phyloP scores from a whole-genome alignment of 2,888 invertebrate genomes.

The Neoaliturus tenellus region DNA sequence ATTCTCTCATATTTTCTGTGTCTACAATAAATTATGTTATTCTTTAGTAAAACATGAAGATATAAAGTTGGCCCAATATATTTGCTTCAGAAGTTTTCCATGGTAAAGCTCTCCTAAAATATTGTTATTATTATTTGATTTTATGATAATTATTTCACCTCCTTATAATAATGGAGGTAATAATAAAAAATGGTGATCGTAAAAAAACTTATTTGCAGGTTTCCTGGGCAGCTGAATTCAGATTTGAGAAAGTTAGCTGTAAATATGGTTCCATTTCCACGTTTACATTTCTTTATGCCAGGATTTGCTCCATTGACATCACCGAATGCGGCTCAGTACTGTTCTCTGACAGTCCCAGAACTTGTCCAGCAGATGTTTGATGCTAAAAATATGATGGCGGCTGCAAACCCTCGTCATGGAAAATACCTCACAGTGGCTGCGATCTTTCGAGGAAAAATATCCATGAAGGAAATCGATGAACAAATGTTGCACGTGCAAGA shows the following conservation, averaged over 20 bases:
- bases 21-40: not conserved
- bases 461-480: constrained; percentile 73
- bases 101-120: not conserved
- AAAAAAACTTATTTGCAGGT: constrained; percentile 50
- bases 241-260: constrained; percentile 76
- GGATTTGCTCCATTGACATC: constrained; percentile 84
- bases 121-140: not conserved
- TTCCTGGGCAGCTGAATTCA: constrained; percentile 79
- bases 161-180: not conserved
- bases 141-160: not conserved
- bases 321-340: constrained; percentile 75
- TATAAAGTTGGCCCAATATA: not conserved
- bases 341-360: constrained; percentile 74
- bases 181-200: not conserved
- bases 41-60: not conserved
- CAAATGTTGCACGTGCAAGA: constrained; percentile 75
- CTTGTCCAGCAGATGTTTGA: constrained; percentile 77
- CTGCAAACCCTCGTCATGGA: constrained; percentile 76
- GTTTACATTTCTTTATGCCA: constrained; percentile 77
- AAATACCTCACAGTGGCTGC: constrained; percentile 78
- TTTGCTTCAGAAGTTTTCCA: not conserved
- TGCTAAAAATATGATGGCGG: constrained; percentile 77
- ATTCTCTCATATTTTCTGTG: too few relatives aligned
- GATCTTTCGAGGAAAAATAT: constrained; percentile 73
- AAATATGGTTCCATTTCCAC: constrained; percentile 80